These are phyloP conservation scores for Eupithecia exiguata DNA, from an alignment of 2,888 invertebrate genomes.

Conservation along the genomic window DNA sequence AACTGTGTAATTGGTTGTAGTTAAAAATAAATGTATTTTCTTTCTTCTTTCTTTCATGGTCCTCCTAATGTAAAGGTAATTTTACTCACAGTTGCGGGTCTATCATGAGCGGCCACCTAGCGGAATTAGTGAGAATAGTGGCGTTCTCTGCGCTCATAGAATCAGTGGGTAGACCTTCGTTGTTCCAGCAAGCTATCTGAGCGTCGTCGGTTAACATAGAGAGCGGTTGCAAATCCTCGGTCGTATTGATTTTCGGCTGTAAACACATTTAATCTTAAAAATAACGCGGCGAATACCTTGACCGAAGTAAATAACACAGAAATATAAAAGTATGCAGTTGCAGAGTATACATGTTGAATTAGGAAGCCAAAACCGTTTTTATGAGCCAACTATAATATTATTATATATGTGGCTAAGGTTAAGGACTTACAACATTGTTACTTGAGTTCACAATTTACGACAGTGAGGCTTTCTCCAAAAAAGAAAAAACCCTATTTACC, in stretches of 20 bases:
- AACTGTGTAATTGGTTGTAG: no score
- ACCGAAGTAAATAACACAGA: neutral
- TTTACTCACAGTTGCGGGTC: slow-evolving; percentile 94
- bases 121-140: slow-evolving; percentile 93
- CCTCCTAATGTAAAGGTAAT: no score
- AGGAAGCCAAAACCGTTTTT: neutral
- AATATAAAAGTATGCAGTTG: neutral
- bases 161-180: slow-evolving; percentile 95
- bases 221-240: slow-evolving; percentile 91
- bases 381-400: neutral
- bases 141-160: slow-evolving; percentile 98
- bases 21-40: no score
- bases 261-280: slow-evolving; percentile 26
- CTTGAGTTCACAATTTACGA: no score
- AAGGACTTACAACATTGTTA: no score
- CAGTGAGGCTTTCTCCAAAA: no score
- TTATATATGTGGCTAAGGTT: no score
- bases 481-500: no score
- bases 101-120: slow-evolving; percentile 97
- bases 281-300: neutral
- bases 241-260: slow-evolving; percentile 90
- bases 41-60: no score
- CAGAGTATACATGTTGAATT: neutral
- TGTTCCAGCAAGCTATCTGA: slow-evolving; percentile 96
- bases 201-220: slow-evolving; percentile 96